Percentiles rank a stretch among this genome's conserved stretches.
Conservation (phyloP, 2,888 invertebrate genomes). For the Plagodis dolabraria region DNA sequence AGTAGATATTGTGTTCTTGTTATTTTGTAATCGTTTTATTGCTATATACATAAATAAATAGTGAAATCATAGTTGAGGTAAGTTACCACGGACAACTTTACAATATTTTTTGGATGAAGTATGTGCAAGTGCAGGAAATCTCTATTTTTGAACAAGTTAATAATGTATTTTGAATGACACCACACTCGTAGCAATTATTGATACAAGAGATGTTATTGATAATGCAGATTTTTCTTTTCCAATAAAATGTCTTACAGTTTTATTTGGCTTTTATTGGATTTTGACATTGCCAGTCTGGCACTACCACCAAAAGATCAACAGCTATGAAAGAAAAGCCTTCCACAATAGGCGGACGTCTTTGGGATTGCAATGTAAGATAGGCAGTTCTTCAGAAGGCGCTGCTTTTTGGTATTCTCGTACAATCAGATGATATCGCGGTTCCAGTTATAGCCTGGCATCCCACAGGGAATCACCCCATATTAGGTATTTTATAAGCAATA, state of each 20-base stretch:
- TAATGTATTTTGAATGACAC: slow-evolving; percentile 56
- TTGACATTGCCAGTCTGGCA: no score
- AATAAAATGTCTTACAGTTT: slow-evolving; percentile 73
- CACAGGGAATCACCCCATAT: no score
- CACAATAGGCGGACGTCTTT: no score
- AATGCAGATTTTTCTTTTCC: slow-evolving; percentile 70
- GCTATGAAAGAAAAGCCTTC: no score
- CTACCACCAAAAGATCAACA: no score
- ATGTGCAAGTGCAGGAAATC: slow-evolving; percentile 77
- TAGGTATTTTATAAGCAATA: no score
- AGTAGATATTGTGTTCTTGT: slow-evolving; percentile 60
- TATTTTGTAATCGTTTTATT: slow-evolving; percentile 46
- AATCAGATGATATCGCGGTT: no score
- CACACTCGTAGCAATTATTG: slow-evolving; percentile 63
- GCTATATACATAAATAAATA: slow-evolving; percentile 30
- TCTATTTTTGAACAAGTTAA: slow-evolving; percentile 68
- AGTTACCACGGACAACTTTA: slow-evolving; percentile 38
- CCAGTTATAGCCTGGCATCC: no score
- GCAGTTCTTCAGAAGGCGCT: no score
- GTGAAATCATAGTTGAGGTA: slow-evolving; percentile 21
- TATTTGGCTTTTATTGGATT: slow-evolving; percentile 38
- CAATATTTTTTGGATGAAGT: slow-evolving; percentile 50
- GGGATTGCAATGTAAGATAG: no score
- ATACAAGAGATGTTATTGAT: slow-evolving; percentile 69
- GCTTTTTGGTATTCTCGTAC: no score